Conservation (phyloP, 2,113 vertebrate genomes). For the Pangasianodon gigas region DNA sequence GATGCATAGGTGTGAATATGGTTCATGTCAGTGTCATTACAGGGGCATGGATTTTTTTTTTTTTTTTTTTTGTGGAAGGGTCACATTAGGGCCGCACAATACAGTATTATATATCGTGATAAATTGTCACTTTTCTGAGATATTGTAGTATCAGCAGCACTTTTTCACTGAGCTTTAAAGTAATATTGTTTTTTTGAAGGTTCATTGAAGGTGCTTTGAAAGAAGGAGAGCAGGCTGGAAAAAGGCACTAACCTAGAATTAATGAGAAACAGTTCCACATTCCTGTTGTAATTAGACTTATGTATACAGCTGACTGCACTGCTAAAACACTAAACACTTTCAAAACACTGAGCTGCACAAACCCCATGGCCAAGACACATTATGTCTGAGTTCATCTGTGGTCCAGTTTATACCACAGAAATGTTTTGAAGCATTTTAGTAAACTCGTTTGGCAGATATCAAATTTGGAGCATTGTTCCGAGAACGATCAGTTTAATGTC, state of each 20-base stretch:
- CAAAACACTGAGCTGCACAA: background rate
- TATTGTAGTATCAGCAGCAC: background rate
- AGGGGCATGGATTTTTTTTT: background rate
- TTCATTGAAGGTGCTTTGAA: background rate
- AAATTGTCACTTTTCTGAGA: background rate
- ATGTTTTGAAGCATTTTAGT: background rate
- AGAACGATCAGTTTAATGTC: background rate
- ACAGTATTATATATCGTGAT: background rate
- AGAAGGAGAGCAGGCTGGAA: background rate
- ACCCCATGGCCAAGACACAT: background rate
- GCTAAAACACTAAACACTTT: background rate
- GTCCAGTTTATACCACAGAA: background rate
- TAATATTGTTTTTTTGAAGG: too few relatives aligned
- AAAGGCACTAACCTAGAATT: background rate
- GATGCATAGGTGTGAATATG: slow-evolving; percentile 52
- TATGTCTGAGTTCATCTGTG: background rate
- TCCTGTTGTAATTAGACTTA: background rate
- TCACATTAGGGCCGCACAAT: too few relatives aligned
- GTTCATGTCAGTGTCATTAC: slow-evolving; percentile 27
- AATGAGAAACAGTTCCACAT: background rate
- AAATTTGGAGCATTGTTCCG: background rate
- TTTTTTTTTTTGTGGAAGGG: background rate
- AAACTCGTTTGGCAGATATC: background rate
- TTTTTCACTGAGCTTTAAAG: too few relatives aligned
- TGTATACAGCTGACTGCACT: background rate